phyloP scores from a whole-genome alignment of 2,797 vertebrate genomes.

The Crypturellus tataupa region DNA sequence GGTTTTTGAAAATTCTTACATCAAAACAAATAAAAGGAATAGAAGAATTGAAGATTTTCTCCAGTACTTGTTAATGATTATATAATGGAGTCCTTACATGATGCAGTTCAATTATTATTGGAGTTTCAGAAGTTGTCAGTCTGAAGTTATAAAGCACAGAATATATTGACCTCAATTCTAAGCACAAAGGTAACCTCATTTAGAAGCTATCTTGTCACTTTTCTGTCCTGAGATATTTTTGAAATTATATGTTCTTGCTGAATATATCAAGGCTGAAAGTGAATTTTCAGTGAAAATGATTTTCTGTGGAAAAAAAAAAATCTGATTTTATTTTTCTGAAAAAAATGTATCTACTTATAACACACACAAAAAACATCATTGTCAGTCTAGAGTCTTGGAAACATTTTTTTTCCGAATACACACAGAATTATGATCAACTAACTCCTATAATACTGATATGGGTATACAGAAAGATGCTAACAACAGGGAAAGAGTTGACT shows the following conservation, averaged over 20 bases:
- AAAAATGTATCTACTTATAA: not conserved
- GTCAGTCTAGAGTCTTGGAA: not conserved
- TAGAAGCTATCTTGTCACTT: not conserved
- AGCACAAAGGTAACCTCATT: not conserved
- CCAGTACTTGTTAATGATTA: not conserved
- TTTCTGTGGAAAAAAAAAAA: not conserved
- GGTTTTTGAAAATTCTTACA: not conserved
- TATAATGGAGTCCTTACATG: not conserved
- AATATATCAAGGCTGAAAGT: not conserved
- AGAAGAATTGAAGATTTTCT: not conserved
- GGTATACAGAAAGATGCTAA: not conserved
- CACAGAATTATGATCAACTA: not conserved
- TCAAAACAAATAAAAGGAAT: not conserved
- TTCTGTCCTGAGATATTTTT: not conserved
- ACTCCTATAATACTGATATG: not conserved
- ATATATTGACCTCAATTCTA: not conserved
- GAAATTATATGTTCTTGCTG: not conserved
- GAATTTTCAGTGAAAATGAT: not conserved
- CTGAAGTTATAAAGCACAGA: not conserved
- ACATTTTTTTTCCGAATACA: not conserved
- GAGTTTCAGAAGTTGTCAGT: not conserved
- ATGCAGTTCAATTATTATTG: not conserved
- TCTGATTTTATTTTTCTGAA: not conserved
- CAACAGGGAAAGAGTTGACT: not conserved
- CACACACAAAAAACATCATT: not conserved